These are phyloP conservation scores for Neolamprologus brichardi DNA, from an alignment of 2,113 vertebrate species.

Conservation along the genomic window DNA sequence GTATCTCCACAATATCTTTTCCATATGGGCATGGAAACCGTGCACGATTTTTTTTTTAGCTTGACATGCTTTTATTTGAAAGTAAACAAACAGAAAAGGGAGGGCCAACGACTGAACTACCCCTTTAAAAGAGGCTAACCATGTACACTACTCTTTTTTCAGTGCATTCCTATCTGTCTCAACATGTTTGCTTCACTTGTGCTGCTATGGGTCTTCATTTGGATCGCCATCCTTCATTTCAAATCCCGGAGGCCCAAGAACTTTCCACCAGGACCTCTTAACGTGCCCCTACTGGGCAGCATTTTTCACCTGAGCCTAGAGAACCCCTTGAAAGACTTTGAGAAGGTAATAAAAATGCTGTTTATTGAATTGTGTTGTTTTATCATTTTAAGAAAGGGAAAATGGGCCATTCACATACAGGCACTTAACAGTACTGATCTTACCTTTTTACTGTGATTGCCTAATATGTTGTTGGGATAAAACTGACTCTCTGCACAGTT, in stretches of 20 bases:
- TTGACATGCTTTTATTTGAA: too few species aligned
- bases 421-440: neutral
- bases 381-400: neutral
- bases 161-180: neutral
- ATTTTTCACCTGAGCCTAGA: slow-evolving; percentile 48
- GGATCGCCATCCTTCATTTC: slow-evolving; percentile 23
- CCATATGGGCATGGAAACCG: too few species aligned
- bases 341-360: slow-evolving; percentile 39
- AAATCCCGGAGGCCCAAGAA: slow-evolving; percentile 55
- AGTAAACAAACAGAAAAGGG: too few species aligned
- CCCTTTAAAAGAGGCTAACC: too few species aligned
- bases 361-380: neutral
- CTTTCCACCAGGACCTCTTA: slow-evolving; percentile 65
- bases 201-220: slow-evolving; percentile 36
- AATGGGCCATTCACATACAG: neutral
- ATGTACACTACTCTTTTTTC: neutral
- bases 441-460: neutral
- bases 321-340: slow-evolving; percentile 62
- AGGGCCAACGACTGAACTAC: too few species aligned
- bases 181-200: slow-evolving; percentile 49
- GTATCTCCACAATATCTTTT: too few species aligned
- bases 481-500: neutral
- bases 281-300: slow-evolving; percentile 61
- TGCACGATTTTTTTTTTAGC: too few species aligned
- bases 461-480: neutral